Evolutionary conservation across 1,140 invertebrate species (phyloP).

Genomic region (Mercenaria mercenaria): DNA sequence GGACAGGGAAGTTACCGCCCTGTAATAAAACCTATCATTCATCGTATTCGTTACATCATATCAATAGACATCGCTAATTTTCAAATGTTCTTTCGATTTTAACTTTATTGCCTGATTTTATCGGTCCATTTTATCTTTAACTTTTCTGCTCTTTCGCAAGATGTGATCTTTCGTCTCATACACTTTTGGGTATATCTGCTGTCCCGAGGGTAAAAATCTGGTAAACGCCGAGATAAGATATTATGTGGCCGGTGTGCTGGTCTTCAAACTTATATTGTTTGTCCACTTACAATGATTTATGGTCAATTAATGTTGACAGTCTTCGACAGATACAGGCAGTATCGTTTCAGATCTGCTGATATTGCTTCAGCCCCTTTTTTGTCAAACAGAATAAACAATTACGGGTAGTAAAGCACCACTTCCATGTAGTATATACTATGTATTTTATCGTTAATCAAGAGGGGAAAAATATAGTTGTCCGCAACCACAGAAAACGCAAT

Average conservation of each 20-base stretch:
- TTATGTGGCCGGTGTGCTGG: background rate
- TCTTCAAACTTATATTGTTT: background rate
- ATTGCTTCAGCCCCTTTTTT: too few species aligned
- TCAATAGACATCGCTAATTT: slow-evolving; percentile 21
- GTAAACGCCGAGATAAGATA: background rate
- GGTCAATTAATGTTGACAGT: background rate
- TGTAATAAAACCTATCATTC: slow-evolving; percentile 33
- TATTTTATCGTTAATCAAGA: too few species aligned
- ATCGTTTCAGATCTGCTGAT: background rate
- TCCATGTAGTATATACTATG: too few species aligned
- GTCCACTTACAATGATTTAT: background rate
- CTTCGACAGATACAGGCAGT: background rate
- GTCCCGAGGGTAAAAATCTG: background rate
- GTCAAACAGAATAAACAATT: too few species aligned
- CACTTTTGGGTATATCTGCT: background rate
- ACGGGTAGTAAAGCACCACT: too few species aligned
- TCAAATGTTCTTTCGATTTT: slow-evolving; percentile 7
- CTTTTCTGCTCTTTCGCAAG: background rate
- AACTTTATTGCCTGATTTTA: slow-evolving; percentile 41
- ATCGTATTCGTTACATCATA: background rate
- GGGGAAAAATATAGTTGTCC: too few species aligned
- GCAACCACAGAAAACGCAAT: too few species aligned
- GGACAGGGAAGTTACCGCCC: background rate
- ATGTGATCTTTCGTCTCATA: background rate
- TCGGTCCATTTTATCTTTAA: background rate